phyloP scores from a whole-genome alignment of 2,797 vertebrate species.

The Melanotaenia boesemani region DNA sequence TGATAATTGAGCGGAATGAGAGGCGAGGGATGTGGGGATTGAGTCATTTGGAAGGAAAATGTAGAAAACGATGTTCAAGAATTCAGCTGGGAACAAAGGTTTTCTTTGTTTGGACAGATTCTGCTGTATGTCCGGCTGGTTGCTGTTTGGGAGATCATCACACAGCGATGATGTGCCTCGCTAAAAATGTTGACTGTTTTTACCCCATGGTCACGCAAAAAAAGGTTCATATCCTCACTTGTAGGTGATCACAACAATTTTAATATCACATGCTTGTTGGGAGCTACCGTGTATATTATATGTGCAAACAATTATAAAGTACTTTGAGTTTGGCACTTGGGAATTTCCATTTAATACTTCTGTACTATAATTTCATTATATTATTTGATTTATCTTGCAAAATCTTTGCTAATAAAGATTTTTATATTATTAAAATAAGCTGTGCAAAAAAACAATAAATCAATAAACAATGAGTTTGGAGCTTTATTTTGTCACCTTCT shows the following conservation, averaged over 20 bases:
- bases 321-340: neutral
- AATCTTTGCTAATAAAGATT: no score
- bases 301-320: no score
- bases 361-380: no score
- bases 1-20: slow-evolving; percentile 74
- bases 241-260: slow-evolving; percentile 27
- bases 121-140: slow-evolving; percentile 60
- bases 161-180: slow-evolving; percentile 53
- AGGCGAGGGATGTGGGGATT: slow-evolving; percentile 75
- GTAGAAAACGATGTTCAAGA: slow-evolving; percentile 83
- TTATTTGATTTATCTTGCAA: no score
- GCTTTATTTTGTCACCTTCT: no score
- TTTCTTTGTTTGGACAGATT: slow-evolving; percentile 67
- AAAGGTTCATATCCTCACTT: slow-evolving; percentile 21
- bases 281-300: neutral
- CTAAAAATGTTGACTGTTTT: slow-evolving; percentile 55
- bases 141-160: slow-evolving; percentile 63
- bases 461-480: neutral
- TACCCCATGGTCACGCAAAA: slow-evolving; percentile 27
- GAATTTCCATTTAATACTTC: neutral
- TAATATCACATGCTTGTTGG: slow-evolving; percentile 12
- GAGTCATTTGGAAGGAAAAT: slow-evolving; percentile 82
- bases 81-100: slow-evolving; percentile 76
- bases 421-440: no score
- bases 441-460: neutral